phyloP scores from a whole-genome alignment of 2,113 vertebrate species.

The Pachypanchax playfairii region DNA sequence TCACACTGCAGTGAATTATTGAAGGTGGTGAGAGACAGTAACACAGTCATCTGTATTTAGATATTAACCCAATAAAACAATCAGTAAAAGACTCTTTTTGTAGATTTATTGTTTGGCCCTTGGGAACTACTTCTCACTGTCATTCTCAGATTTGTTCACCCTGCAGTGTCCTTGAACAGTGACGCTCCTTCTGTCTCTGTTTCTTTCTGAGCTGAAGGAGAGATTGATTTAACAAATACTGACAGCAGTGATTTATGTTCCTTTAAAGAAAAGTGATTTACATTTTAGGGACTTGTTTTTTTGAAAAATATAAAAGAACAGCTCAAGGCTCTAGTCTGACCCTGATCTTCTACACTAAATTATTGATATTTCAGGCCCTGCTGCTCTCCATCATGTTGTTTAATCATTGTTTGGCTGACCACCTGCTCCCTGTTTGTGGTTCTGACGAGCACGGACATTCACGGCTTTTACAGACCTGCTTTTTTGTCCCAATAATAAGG shows the following conservation, averaged over 20 bases:
- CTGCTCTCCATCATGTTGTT: conserved; percentile 1
- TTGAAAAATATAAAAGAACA: not conserved
- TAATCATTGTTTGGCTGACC: not conserved
- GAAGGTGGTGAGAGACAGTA: not conserved
- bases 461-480: not conserved
- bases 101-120: not conserved
- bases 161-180: not conserved
- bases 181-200: not conserved
- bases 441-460: no score
- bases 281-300: not conserved
- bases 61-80: not conserved
- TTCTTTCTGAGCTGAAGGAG: not conserved
- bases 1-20: not conserved
- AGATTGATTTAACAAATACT: not conserved
- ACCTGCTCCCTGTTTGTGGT: conserved; percentile 4
- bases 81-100: not conserved
- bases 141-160: not conserved
- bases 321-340: not conserved
- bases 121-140: not conserved
- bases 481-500: not conserved
- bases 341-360: not conserved
- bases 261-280: not conserved
- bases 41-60: not conserved
- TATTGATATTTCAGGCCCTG: not conserved
- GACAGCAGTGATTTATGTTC: conserved; percentile 4